Base-by-base conservation (phyloP, 2,113 vertebrate genomes). In the Mustela nigripes region DNA sequence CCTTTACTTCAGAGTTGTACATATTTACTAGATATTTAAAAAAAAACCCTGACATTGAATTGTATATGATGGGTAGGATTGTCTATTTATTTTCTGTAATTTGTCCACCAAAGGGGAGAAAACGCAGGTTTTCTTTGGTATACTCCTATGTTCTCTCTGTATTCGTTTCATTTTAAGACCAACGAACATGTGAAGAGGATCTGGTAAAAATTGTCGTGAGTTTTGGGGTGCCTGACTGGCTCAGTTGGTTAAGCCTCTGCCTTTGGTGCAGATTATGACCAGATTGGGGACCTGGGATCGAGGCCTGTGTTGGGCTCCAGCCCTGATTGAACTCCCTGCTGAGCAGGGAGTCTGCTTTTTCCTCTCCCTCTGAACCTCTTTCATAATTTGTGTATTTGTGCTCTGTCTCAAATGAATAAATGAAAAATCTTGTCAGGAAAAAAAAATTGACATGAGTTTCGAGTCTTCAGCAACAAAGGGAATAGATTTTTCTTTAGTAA, bases 141-240 rank as follows among this genome's bases (percentile, higher is more conserved):
- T 93, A 45, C 10, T 95, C 6, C 6, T 5, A 11, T 80, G 10
- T 36, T 74, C 8, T 80, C 24, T 86, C 69, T 71, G 69, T 71
- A 71, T 89, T 50, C 8, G 80, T 90, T 74, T 74, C 36, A 73
- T 93, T 76, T 95, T 73, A 69, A 94, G 63, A 88, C 12, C 56
- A 95, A 8, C 36, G 12, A 56, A 62, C 6, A 60, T 67, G 21
- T 83, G n/a, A 95, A 79, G 56, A 65, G 60, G 84, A 85, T 80
- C 36, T 94, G 73, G 21, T 69, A 76, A 87, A 91, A 81, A 63
- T 36, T 62, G 28, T 36, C 39, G 56, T 56, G 53, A 63, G 19
- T 81, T 86, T 76, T 18, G 4, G 33, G 67, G 67, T 4, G 16
- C n/a, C 18, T 69, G 16, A n/a, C 33, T 69, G 67, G 33, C 67